These are phyloP conservation scores for Polypedilum vanderplanki DNA, from an alignment of 1,140 invertebrate species.

Conservation along the genomic window DNA sequence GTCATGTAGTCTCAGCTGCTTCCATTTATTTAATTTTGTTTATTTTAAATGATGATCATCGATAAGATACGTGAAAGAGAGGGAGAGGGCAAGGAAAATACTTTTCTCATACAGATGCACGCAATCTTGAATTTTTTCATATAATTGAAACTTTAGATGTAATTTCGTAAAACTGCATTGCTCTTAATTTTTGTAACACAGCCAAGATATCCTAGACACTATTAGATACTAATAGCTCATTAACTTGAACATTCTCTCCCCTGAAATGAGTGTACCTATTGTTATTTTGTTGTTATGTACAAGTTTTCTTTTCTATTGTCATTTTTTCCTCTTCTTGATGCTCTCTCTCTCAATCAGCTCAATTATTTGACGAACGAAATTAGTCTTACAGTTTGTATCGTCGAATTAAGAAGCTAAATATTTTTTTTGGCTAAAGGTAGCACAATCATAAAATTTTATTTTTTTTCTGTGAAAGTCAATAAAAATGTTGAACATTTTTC, in stretches of 20 bases:
- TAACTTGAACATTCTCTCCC: neutral
- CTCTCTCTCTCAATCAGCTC: neutral
- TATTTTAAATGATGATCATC: too few species aligned
- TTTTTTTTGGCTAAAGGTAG: neutral
- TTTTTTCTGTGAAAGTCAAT: neutral
- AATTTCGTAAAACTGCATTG: neutral
- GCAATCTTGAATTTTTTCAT: too few species aligned
- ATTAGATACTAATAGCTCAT: slow-evolving; percentile 11
- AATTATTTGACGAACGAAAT: slow-evolving; percentile 3
- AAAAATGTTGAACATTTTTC: too few species aligned
- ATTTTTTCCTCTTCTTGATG: neutral
- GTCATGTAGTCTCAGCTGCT: too few species aligned
- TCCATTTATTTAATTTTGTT: too few species aligned
- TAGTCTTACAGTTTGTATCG: slow-evolving; percentile 14
- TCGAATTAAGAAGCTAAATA: slow-evolving; percentile 18
- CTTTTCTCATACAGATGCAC: too few species aligned
- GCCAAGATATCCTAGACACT: neutral
- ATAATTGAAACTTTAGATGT: neutral
- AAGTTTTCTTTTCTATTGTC: slow-evolving; percentile 7
- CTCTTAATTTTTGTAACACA: neutral
- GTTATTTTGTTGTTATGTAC: neutral
- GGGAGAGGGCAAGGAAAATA: too few species aligned
- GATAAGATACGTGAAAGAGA: too few species aligned
- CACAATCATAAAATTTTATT: neutral
- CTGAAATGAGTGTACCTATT: neutral